These are phyloP conservation scores for Siniperca scherzeri DNA, from an alignment of 2,797 vertebrate genomes.

Conservation along the genomic window DNA sequence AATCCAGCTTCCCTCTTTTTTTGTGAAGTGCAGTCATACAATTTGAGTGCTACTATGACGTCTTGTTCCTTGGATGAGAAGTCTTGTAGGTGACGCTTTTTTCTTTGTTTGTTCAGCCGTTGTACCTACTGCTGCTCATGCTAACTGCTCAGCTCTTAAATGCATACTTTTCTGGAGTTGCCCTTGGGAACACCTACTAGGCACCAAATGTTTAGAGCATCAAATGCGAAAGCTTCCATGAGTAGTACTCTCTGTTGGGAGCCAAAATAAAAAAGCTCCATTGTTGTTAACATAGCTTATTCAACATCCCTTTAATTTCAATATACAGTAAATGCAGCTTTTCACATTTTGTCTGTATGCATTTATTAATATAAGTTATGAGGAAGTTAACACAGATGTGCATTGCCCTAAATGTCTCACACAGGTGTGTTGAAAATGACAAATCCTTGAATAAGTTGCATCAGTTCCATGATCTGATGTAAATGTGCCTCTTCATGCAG, in stretches of 20 bases:
- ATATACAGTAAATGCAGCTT: not conserved
- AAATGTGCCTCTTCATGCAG: not conserved
- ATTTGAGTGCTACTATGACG: not conserved
- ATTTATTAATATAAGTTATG: not conserved
- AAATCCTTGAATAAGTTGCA: not conserved
- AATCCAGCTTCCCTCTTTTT: slow-evolving; percentile 7
- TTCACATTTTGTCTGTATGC: not conserved
- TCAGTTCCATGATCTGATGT: slow-evolving; percentile 1
- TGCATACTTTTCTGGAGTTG: not conserved
- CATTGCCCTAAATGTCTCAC: not conserved
- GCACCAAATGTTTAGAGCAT: not conserved
- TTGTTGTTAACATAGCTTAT: not conserved
- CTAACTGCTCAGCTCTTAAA: not conserved
- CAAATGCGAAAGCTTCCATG: not conserved
- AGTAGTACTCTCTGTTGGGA: not conserved
- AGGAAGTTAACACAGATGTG: not conserved
- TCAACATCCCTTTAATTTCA: not conserved
- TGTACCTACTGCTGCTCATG: not conserved
- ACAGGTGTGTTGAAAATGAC: not conserved
- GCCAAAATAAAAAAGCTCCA: not conserved
- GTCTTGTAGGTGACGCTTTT: slow-evolving; percentile 18
- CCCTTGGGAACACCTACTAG: not conserved
- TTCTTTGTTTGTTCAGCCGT: slow-evolving; percentile 17
- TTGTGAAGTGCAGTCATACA: not conserved
- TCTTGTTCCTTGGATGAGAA: not conserved